Evolutionary conservation across 2,797 vertebrate species (phyloP).

Genomic region (Sitta carolinensis): DNA sequence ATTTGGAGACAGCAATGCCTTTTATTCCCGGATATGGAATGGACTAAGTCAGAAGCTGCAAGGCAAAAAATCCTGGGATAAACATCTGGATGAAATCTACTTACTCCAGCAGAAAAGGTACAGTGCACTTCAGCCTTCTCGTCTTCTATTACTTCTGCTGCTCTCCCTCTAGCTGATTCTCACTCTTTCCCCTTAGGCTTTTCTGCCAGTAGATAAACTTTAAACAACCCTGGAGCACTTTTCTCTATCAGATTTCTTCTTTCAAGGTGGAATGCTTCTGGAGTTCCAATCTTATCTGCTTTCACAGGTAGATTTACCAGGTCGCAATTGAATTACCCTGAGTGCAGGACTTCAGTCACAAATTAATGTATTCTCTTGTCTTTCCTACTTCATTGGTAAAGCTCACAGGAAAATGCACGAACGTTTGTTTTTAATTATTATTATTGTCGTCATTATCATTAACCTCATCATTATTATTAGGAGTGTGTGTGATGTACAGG

Average conservation of each 20-base stretch:
- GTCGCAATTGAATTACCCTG: background rate
- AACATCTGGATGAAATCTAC: constrained; percentile 87
- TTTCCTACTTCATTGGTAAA: background rate
- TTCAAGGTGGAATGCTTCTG: constrained; percentile 46
- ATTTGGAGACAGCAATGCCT: constrained; percentile 37
- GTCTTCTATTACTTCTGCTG: constrained; percentile 57
- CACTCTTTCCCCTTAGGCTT: constrained; percentile 3
- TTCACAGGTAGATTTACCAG: background rate
- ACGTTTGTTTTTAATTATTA: background rate
- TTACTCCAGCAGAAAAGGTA: constrained; percentile 88
- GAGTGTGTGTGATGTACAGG: background rate
- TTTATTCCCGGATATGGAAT: constrained; percentile 77
- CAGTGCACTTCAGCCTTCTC: background rate
- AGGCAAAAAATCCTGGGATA: constrained; percentile 83
- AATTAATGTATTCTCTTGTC: background rate
- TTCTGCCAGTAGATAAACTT: constrained; percentile 60
- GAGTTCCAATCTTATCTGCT: constrained; percentile 56
- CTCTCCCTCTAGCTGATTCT: background rate
- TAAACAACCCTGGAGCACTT: constrained; percentile 40
- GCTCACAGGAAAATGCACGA: background rate
- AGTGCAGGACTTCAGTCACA: background rate
- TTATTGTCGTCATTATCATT: background rate
- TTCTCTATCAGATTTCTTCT: constrained; percentile 50
- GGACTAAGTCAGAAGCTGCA: constrained; percentile 82
- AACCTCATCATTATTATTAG: background rate